phyloP scores from a whole-genome alignment of 2,888 invertebrate genomes.

The Timema cristinae region DNA sequence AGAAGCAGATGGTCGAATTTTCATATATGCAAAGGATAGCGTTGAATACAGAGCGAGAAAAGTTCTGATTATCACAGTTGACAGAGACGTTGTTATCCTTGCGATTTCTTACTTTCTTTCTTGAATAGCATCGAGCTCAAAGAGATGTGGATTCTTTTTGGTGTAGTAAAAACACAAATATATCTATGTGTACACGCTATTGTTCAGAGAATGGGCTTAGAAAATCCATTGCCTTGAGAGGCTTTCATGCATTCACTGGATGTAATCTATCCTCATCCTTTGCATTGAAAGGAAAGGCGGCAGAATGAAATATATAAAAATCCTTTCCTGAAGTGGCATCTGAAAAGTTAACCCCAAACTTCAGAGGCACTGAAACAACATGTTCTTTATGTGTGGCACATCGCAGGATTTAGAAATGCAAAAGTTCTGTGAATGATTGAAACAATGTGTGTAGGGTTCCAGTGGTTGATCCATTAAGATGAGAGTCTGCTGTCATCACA shows the following conservation, averaged over 20 bases:
- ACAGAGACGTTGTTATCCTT: conserved; percentile 19
- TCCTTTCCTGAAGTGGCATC: not conserved
- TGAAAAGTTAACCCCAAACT: conserved; percentile 10
- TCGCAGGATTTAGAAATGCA: no score
- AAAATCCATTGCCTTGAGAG: not conserved
- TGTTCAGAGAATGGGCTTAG: not conserved
- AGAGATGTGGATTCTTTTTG: conserved; percentile 20
- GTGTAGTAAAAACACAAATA: not conserved
- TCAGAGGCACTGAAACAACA: conserved; percentile 19
- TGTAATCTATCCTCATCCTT: conserved; percentile 16
- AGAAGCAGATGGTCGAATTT: no score
- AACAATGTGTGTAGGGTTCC: no score
- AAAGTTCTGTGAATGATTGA: no score
- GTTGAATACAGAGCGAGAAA: conserved; percentile 5
- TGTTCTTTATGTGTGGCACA: no score
- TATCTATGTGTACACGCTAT: conserved; percentile 11
- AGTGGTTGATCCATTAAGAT: no score
- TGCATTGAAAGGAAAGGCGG: conserved; percentile 9
- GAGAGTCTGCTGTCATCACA: no score
- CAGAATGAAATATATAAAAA: not conserved
- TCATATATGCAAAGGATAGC: conserved; percentile 15
- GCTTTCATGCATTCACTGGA: conserved; percentile 16
- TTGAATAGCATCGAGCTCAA: not conserved
- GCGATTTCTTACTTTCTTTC: not conserved
- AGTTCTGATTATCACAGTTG: conserved; percentile 5